Conservation (phyloP, 2,797 vertebrate genomes). For the Pseudochirops corinnae region DNA sequence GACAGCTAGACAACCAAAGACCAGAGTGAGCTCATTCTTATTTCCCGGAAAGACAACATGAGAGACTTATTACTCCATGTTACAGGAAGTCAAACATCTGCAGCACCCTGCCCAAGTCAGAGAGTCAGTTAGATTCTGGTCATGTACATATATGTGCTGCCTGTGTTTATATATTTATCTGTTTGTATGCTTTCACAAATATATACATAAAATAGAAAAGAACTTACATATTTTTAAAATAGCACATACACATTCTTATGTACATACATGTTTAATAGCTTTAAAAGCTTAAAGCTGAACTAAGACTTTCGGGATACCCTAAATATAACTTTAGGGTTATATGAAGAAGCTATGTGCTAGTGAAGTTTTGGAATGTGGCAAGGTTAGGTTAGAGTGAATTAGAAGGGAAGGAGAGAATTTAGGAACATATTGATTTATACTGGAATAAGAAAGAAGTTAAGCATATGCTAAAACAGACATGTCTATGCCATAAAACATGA, state of each 20-base stretch:
- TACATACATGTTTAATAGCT: background rate
- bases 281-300: no score
- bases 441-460: background rate
- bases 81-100: background rate
- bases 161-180: background rate
- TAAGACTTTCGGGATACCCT: no score
- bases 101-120: background rate
- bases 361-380: background rate
- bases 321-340: background rate
- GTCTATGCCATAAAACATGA: background rate
- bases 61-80: background rate
- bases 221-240: background rate
- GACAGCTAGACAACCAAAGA: background rate
- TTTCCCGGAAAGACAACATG: background rate
- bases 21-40: background rate
- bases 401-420: background rate
- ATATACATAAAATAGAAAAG: background rate
- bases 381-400: background rate
- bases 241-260: background rate
- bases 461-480: background rate
- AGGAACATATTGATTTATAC: background rate
- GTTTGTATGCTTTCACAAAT: background rate
- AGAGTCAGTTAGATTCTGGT: background rate
- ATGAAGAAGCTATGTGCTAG: background rate
- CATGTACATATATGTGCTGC: background rate